Evolutionary conservation across 2,888 invertebrate species (phyloP).

Genomic region (Elegia similella): DNA sequence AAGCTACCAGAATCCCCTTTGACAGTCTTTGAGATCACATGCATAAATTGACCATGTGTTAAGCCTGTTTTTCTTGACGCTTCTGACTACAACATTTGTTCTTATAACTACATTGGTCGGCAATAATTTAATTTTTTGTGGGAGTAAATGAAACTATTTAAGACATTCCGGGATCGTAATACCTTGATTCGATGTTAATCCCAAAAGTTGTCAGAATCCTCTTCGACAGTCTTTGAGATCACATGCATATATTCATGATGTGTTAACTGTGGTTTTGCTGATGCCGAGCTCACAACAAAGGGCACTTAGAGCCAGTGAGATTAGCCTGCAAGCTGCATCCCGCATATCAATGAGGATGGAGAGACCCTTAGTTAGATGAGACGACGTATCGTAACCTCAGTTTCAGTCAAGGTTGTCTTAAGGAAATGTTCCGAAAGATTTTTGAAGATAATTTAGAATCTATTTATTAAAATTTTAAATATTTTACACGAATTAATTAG

Average conservation of each 20-base stretch:
- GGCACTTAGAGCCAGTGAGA: conserved; percentile 28
- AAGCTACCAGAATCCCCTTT: not conserved
- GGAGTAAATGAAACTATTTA: too few species aligned
- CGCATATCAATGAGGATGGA: conserved; percentile 14
- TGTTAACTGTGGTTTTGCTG: conserved; percentile 14
- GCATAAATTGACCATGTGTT: conserved; percentile 6
- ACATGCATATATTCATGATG: conserved; percentile 8
- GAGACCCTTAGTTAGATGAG: not conserved
- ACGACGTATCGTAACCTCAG: not conserved
- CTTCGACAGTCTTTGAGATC: not conserved
- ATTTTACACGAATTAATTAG: too few species aligned
- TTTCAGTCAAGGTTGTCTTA: not conserved
- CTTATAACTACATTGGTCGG: too few species aligned
- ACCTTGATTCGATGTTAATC: too few species aligned
- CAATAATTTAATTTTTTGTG: too few species aligned
- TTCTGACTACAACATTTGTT: too few species aligned
- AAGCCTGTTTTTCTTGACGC: not conserved
- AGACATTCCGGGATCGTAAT: too few species aligned
- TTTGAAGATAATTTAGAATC: too few species aligned
- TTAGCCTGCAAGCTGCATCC: conserved; percentile 29
- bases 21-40: not conserved
- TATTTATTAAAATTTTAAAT: too few species aligned
- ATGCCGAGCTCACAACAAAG: conserved; percentile 22
- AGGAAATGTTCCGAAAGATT: not conserved
- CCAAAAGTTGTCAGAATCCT: not conserved